Base-by-base conservation (phyloP, 2,888 invertebrate species). In the Limnephilus auricula region DNA sequence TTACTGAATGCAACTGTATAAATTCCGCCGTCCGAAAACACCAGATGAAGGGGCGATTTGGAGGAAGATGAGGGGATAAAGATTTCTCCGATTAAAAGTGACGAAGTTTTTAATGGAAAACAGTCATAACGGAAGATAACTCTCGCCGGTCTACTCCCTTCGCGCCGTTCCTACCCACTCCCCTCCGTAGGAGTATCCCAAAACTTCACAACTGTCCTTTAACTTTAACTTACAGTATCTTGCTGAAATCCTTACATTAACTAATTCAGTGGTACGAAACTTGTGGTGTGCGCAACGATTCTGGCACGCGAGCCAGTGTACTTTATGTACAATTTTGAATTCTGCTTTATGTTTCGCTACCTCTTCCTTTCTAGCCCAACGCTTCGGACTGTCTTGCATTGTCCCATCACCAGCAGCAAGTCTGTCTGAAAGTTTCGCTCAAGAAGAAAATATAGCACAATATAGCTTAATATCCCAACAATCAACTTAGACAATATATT, bases 61-160 rank as follows among this genome's bases (percentile, higher is more conserved):
- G 9, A 9, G 6, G 65, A 65, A 65, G 37, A 2, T 45, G 50
- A 32, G 50, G 50, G 45, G 50, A 50, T 65, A 25, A 65, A 65
- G 82, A 82, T 82, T 34, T 82, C 50, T 31, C 18, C 87, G 87
- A 88, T 88, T 88, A 78, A 25, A 82, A 37, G 34, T 37, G 84
- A 30, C 79, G 85, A 90, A 90, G 90, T 90, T 90, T 89, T 90
- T 90, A 90, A 90, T 90, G 90, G 90, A 85, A 90, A 90, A 90
- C 86, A 85, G n/a, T 90, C 79, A 79, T 86, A 86, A 40, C 83
- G 90, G 90, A 31, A 37, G 85, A 90, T 84, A 90, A 65, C 84
- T 85, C 40, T 40, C 34, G 37, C 83, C 31, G 10, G 25, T 34
- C 65, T 18, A 0, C 40, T 50, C n/a, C 84, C 50, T 2, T 50